Base-by-base conservation (phyloP, 2,888 invertebrate genomes). In the Loripinus fragilis region DNA sequence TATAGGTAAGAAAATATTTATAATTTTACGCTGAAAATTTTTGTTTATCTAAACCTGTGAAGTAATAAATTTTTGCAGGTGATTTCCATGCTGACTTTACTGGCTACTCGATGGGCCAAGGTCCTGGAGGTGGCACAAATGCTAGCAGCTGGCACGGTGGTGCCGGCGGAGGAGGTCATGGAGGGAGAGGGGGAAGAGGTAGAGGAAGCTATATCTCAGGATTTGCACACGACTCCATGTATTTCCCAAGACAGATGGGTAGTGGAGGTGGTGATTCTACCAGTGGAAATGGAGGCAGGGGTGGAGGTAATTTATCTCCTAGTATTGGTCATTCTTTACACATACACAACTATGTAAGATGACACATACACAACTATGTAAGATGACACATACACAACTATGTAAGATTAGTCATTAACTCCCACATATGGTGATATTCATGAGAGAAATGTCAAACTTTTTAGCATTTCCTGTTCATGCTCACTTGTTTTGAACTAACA, bases 101-200 rank as follows among this genome's bases (percentile, higher is more conserved):
- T 17, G 90, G 90, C 0, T 85, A 85, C 67, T 33, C 82, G 30
- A 80, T 74, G 10, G 84, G 81, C 17, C 52, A 71, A 30, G 90
- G 90, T 10, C 86, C 85, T 12, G 89, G 89, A 0, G 68, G 76
- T 12, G 89, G 90, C 12, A 69, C 80, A 17, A 65, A 45, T 67
- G 78, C 84, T 45, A 71, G 78, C 50, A 50, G 68, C 2, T 60
- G 83, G 52, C 79, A 80, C 33, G 71, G 76, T 33, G 88, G 88
- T 12, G 90, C 89, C 1, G 84, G 87, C 10, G 90, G 90, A n/a
- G 90, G 85, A 10, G 90, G 86, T n/a, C 89, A 90, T 67, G 90
- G 89, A 10, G 90, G 90, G 20, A 78, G 89, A 33, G 90, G 90
- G 42, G 89, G 89, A 1, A 71, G 87, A 64, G 82, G 87, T 28